phyloP scores from a whole-genome alignment of 2,888 invertebrate species.

The Synanthedon andrenaeformis region DNA sequence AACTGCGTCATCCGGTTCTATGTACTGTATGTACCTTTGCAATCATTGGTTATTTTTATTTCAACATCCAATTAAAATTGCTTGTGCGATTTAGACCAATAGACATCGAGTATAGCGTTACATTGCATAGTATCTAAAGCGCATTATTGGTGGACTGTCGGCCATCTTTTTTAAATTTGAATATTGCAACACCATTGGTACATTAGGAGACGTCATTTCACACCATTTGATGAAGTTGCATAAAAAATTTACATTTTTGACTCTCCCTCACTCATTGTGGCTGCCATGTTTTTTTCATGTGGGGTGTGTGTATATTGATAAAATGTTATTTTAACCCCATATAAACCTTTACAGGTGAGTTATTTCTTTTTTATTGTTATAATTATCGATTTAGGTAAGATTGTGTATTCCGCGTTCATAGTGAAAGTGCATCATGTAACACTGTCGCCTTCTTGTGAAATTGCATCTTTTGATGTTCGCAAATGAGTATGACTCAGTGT shows the following conservation, averaged over 20 bases:
- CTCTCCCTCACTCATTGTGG: slow-evolving; percentile 56
- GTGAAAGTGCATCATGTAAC: slow-evolving; percentile 72
- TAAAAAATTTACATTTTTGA: slow-evolving; percentile 50
- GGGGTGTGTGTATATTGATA: slow-evolving; percentile 71
- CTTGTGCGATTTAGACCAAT: slow-evolving; percentile 32
- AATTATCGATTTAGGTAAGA: slow-evolving; percentile 16
- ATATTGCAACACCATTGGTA: slow-evolving; percentile 44
- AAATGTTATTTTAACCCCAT: slow-evolving; percentile 62
- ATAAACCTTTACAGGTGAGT: slow-evolving; percentile 59
- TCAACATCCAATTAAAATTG: slow-evolving; percentile 24
- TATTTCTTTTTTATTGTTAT: slow-evolving; percentile 19
- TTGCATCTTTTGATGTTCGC: slow-evolving; percentile 46
- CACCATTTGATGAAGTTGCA: slow-evolving; percentile 62
- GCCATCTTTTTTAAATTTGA: slow-evolving; percentile 52
- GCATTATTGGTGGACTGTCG: slow-evolving; percentile 27
- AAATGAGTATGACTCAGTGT: slow-evolving; percentile 39
- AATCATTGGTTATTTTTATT: slow-evolving; percentile 27
- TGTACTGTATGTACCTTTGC: slow-evolving; percentile 2
- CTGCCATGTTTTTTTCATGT: slow-evolving; percentile 85
- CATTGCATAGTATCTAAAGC: no score
- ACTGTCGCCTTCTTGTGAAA: slow-evolving; percentile 65
- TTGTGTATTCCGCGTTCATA: slow-evolving; percentile 27
- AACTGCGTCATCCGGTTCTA: slow-evolving; percentile 27
- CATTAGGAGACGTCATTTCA: slow-evolving; percentile 48
- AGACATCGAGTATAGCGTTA: slow-evolving; percentile 21